Conservation (phyloP, 2,797 vertebrate species). For the Spea hammondii region DNA sequence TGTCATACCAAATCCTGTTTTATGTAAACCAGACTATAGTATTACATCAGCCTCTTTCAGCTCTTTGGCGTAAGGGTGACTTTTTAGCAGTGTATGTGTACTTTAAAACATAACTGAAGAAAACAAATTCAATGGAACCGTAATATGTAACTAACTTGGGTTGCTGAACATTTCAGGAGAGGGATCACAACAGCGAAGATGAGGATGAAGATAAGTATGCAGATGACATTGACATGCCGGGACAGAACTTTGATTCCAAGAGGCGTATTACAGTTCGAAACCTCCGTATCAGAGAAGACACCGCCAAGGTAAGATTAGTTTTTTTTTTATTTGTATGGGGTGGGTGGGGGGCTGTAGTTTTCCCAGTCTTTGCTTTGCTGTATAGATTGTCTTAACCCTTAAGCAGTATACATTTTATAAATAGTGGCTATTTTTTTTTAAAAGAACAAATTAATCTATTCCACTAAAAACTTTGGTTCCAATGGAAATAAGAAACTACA, state of each 20-base stretch:
- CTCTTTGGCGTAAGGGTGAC: too few species aligned
- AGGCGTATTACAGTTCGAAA: constrained; percentile 96
- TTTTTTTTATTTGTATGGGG: neutral
- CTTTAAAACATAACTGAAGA: neutral
- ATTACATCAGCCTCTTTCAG: too few species aligned
- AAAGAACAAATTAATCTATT: too few species aligned
- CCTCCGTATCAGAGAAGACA: constrained; percentile 94
- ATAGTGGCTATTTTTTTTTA: too few species aligned
- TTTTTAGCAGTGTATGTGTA: neutral
- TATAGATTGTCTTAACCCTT: too few species aligned
- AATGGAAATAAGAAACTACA: too few species aligned
- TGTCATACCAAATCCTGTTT: too few species aligned
- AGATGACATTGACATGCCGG: constrained; percentile 98
- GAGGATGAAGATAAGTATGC: constrained; percentile 98
- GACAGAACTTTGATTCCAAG: constrained; percentile 98
- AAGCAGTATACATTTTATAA: too few species aligned
- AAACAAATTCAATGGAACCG: neutral
- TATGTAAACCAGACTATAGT: too few species aligned
- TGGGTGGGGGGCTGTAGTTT: neutral
- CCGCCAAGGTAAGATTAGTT: constrained; percentile 83
- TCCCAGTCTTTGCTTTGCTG: neutral
- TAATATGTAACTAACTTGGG: neutral
- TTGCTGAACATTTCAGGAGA: constrained; percentile 71
- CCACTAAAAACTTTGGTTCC: too few species aligned
- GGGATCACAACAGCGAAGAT: constrained; percentile 93